Evolutionary conservation across 2,888 invertebrate species (phyloP).

Genomic region (Pseudolycoriella hygida): DNA sequence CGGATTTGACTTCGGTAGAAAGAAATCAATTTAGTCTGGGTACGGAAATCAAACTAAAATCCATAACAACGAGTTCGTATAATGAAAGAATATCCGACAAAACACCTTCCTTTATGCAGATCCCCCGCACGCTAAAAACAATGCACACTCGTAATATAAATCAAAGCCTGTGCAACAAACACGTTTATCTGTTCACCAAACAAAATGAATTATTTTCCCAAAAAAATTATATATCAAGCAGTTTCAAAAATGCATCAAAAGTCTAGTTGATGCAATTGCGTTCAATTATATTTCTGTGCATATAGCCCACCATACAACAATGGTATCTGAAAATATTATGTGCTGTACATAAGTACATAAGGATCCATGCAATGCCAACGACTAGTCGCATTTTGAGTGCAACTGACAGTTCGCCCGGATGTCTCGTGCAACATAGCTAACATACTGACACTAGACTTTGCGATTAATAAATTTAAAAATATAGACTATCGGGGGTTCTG

Average conservation of each 20-base stretch:
- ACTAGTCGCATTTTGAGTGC: background rate
- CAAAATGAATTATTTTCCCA: slow-evolving; percentile 6
- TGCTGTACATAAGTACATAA: background rate
- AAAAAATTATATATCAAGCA: slow-evolving; percentile 4
- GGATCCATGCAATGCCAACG: background rate
- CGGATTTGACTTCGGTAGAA: no score
- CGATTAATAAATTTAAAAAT: no score
- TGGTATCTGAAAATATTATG: background rate
- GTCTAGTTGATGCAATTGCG: slow-evolving; percentile 6
- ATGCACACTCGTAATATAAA: background rate
- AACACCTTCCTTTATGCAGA: background rate
- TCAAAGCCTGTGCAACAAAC: background rate
- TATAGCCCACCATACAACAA: background rate
- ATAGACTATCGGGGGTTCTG: no score
- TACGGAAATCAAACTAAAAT: no score
- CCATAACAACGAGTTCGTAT: no score
- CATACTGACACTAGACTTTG: no score
- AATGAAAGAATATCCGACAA: background rate
- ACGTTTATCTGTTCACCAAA: slow-evolving; percentile 7
- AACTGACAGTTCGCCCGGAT: background rate
- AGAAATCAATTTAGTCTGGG: no score
- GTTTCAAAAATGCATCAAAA: slow-evolving; percentile 6
- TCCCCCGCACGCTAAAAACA: background rate
- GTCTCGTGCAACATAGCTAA: no score
- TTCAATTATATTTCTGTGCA: slow-evolving; percentile 6